Evolutionary conservation across 2,797 vertebrate species (phyloP).

Genomic region (Schizothorax lantsangensis): DNA sequence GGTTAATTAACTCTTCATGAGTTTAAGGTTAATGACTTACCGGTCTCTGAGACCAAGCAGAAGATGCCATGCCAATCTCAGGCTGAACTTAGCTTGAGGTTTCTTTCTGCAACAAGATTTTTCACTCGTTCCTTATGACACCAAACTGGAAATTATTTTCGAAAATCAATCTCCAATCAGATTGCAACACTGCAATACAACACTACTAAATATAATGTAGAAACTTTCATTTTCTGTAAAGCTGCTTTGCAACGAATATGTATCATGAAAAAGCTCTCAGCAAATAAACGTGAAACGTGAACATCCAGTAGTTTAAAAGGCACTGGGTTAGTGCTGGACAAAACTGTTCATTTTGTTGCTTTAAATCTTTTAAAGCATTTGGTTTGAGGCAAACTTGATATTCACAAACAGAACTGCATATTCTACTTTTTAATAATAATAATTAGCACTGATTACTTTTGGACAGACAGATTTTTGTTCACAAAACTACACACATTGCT

Average conservation of each 20-base stretch:
- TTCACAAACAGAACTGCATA: background rate
- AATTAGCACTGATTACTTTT: background rate
- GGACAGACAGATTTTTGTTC: background rate
- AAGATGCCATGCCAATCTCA: background rate
- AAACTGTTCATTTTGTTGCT: background rate
- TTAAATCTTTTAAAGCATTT: background rate
- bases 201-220: background rate
- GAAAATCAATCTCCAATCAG: background rate
- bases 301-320: background rate
- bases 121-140: background rate
- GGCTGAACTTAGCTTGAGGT: background rate
- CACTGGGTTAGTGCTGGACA: background rate
- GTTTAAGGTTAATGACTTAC: constrained; percentile 1
- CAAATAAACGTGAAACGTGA: too few species aligned
- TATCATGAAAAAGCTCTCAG: background rate
- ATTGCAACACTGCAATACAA: background rate
- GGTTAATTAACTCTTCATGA: background rate
- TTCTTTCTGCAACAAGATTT: background rate
- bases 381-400: background rate
- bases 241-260: background rate
- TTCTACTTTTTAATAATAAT: background rate
- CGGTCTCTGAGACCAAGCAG: background rate
- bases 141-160: background rate
- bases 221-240: background rate
- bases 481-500: background rate